phyloP scores from a whole-genome alignment of 2,797 vertebrate genomes.

The Anguilla pacifica region DNA sequence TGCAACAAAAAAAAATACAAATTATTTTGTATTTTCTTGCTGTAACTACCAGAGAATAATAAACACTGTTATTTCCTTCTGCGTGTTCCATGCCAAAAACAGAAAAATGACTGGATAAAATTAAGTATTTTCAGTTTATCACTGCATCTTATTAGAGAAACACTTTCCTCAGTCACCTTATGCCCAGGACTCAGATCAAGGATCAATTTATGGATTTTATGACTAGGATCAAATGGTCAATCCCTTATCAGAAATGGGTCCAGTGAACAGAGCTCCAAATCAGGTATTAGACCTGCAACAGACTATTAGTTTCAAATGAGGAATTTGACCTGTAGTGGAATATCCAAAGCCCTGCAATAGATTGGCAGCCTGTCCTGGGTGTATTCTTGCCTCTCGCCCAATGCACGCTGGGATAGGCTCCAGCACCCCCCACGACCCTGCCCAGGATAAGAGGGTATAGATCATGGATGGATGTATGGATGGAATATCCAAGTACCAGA shows the following conservation, averaged over 20 bases:
- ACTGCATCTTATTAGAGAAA: not conserved
- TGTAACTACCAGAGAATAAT: not conserved
- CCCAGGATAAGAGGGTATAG: no score
- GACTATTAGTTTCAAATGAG: no score
- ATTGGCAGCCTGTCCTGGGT: no score
- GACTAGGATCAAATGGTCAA: not conserved
- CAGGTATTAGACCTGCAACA: not conserved
- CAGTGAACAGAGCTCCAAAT: not conserved
- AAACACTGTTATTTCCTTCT: not conserved
- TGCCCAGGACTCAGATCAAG: not conserved
- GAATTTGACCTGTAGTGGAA: not conserved
- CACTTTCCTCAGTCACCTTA: not conserved
- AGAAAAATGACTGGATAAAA: not conserved
- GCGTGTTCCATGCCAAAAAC: not conserved
- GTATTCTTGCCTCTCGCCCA: no score
- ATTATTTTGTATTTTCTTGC: conserved; percentile 1
- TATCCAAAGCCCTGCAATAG: not conserved
- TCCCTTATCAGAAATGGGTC: not conserved
- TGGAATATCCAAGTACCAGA: not conserved
- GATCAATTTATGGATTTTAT: not conserved
- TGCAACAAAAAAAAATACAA: not conserved
- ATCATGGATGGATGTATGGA: no score
- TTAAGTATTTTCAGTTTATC: not conserved
- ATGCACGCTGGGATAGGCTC: no score
- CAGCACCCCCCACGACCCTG: no score